Conservation (phyloP, 1,140 invertebrate species). For the Drosophila sturtevanti region DNA sequence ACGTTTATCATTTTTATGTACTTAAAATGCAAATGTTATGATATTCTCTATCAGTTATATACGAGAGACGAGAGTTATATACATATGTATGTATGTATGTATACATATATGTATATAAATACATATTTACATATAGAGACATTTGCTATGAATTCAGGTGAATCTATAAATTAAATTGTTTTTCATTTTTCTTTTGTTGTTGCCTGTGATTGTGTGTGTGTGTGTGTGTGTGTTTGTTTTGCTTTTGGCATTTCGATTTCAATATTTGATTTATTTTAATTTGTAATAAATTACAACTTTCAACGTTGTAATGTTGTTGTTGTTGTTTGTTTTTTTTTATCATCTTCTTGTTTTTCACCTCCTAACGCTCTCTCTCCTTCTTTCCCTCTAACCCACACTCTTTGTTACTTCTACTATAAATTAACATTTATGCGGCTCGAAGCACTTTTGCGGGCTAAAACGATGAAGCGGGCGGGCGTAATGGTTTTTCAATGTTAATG, state of each 20-base stretch:
- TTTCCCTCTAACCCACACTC: background rate
- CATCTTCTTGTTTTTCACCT: constrained; percentile 25
- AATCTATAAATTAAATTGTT: constrained; percentile 13
- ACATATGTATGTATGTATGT: too few species aligned
- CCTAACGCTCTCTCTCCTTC: background rate
- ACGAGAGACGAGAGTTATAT: too few species aligned
- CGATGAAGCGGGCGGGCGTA: constrained; percentile 36
- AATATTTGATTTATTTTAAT: constrained; percentile 60
- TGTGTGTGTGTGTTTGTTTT: constrained; percentile 13
- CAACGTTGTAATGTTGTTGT: constrained; percentile 27
- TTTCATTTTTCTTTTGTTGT: constrained; percentile 9
- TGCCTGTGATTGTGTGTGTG: too few species aligned
- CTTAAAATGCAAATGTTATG: constrained; percentile 49
- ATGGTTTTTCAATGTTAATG: constrained; percentile 59
- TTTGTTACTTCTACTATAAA: background rate
- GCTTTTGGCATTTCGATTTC: constrained; percentile 31
- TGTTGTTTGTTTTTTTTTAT: background rate
- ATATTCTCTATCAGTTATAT: constrained; percentile 15
- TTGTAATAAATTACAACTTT: constrained; percentile 63
- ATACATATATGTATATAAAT: too few species aligned
- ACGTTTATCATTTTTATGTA: constrained; percentile 56
- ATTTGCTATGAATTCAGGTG: constrained; percentile 15
- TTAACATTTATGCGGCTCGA: constrained; percentile 27
- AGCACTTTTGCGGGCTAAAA: constrained; percentile 21
- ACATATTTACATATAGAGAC: constrained; percentile 25